Percentiles rank a stretch among this genome's conserved stretches.
Evolutionary conservation across 1,140 invertebrate genomes (phyloP).

Genomic region (Wiebesia pumilae): DNA sequence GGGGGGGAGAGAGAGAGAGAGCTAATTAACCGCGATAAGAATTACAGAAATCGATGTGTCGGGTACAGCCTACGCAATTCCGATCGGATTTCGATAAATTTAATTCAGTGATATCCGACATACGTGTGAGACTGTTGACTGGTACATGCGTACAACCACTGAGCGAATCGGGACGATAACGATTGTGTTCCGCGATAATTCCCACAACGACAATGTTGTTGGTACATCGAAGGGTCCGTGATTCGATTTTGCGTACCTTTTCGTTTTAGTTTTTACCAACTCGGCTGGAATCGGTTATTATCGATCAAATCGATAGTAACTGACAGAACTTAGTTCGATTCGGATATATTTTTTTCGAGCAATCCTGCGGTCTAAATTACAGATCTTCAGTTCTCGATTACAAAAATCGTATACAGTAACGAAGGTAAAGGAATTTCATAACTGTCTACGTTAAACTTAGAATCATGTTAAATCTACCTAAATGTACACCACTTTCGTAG

Average conservation of each 20-base stretch:
- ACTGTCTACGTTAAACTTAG: no score
- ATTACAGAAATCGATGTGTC: constrained; percentile 16
- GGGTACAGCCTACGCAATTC: background rate
- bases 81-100: constrained; percentile 40
- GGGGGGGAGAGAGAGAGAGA: background rate
- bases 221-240: background rate
- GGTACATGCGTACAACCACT: background rate
- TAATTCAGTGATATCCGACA: constrained; percentile 33
- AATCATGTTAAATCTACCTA: no score
- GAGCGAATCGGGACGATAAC: background rate
- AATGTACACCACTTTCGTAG: background rate
- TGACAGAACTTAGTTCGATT: no score
- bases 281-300: background rate
- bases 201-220: background rate
- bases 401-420: no score
- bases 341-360: no score
- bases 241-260: constrained; percentile 17
- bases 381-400: no score
- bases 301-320: background rate
- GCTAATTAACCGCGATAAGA: constrained; percentile 27
- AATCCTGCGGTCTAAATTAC: no score
- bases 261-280: background rate
- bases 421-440: no score
- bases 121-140: background rate
- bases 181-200: constrained; percentile 2